Evolutionary conservation across 2,888 invertebrate genomes (phyloP).

Genomic region (Protophormia terraenovae): DNA sequence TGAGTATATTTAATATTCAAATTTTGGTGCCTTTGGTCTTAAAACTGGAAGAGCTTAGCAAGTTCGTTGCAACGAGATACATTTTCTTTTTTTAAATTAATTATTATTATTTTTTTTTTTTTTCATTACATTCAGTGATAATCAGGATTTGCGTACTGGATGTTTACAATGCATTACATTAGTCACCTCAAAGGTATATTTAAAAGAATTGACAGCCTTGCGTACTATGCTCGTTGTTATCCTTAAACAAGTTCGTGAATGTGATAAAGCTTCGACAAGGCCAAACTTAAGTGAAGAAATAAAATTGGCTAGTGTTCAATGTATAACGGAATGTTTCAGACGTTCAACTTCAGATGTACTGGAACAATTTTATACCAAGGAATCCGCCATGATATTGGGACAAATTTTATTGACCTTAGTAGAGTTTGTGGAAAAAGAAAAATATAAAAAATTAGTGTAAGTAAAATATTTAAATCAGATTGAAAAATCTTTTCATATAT

Average conservation of each 20-base stretch:
- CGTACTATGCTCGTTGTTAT: slow-evolving; percentile 77
- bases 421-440: slow-evolving; percentile 86
- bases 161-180: slow-evolving; percentile 75
- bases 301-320: slow-evolving; percentile 77
- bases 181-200: slow-evolving; percentile 74
- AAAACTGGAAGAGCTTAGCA: slow-evolving; percentile 77
- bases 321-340: slow-evolving; percentile 74
- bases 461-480: slow-evolving; percentile 33
- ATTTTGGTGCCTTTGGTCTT: slow-evolving; percentile 77
- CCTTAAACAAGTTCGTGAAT: slow-evolving; percentile 77
- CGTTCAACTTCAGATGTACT: slow-evolving; percentile 81
- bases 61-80: slow-evolving; percentile 72
- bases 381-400: slow-evolving; percentile 84
- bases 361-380: slow-evolving; percentile 83
- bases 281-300: slow-evolving; percentile 79
- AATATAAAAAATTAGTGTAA: slow-evolving; percentile 85
- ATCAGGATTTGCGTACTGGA: slow-evolving; percentile 77
- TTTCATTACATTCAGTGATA: slow-evolving; percentile 70
- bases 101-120: background rate
- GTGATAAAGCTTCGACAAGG: slow-evolving; percentile 70
- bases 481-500: too few species aligned
- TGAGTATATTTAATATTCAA: slow-evolving; percentile 77
- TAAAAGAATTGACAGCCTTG: slow-evolving; percentile 76
- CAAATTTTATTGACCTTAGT: slow-evolving; percentile 86
- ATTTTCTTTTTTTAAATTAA: too few species aligned